Evolutionary conservation across 2,797 vertebrate species (phyloP), one percentile per base, ranked within the genome.

Genomic region (Helarctos malayanus): DNA sequence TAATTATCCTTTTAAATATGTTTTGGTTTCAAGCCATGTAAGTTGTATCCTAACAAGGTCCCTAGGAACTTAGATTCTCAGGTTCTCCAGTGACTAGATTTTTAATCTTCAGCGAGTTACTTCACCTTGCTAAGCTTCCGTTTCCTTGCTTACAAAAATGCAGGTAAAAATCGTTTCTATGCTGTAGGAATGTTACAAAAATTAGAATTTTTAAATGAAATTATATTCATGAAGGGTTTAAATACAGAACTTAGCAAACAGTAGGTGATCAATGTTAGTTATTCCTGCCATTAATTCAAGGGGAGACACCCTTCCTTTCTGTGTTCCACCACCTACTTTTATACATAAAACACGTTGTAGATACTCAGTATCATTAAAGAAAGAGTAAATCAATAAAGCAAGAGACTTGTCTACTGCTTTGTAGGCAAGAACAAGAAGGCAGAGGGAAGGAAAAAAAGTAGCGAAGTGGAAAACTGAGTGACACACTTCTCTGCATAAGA

Each of bases 1-100:
- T 56, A 82, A 94, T 76, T 61, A 92, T 9, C 23, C 27, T 86
- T 94, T 80, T 16, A 68, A 96, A 57, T 79, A 79, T 69, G 15
- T 35, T 38, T 86, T 12, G 3, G 3, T 94, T 81, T 93, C 82
- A 75, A 82, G 80, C 1, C 47, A 8, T 65, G 29, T 80, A 21
- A 49, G 6, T 82, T 68, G 21, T 76, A 45, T 90, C 27, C 13
- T 47, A 80, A 47, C 12, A 47, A 63, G 45, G n/a, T 47, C 9
- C 16, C 91, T 56, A 85, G 21, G 38, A 94, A 68, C 2, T 76
- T 13, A 63, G 52, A 19, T 29, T 81, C 25, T 89, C 16, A 16
- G 75, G 5, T 38, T 93, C 32, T 41, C 52, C 71, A 47, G 7
- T 82, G 27, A 63, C 35, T 80, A 35, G 9, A 32, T 32, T 56